A percentile compares a stretch with the other conserved stretches of the same genome.
These are phyloP conservation scores for Mormyrops attenuatus DNA, from an alignment of 2,797 vertebrate genomes.

Conservation along the genomic window DNA sequence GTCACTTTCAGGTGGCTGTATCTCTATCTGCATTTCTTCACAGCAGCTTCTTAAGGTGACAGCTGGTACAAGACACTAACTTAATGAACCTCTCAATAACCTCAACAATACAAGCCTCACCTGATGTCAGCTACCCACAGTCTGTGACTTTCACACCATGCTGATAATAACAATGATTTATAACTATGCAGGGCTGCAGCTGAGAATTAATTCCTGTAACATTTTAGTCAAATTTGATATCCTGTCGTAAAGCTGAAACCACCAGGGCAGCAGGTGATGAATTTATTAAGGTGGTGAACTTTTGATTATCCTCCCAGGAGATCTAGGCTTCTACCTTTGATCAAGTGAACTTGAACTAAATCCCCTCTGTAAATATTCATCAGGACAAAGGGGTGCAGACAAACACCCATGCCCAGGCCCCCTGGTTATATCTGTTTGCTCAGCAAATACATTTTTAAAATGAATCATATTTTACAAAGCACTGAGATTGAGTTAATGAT, in stretches of 20 bases:
- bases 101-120: not conserved
- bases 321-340: not conserved
- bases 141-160: not conserved
- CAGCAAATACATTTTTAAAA: not conserved
- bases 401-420: not conserved
- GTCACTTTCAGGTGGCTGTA: not conserved
- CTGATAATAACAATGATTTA: not conserved
- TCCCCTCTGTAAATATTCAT: not conserved
- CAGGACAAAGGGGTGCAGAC: not conserved
- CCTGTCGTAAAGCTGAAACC: not conserved
- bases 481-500: not conserved
- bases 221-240: not conserved
- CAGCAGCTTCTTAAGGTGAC: not conserved
- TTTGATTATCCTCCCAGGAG: not conserved
- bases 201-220: not conserved
- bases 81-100: not conserved
- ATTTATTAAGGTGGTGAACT: not conserved
- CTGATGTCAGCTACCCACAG: not conserved
- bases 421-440: not conserved
- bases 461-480: not conserved
- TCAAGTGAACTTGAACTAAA: not conserved
- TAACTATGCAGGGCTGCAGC: not conserved
- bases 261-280: not conserved
- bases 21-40: not conserved
- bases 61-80: not conserved